A percentile compares a stretch with the other conserved stretches of the same genome.
Conservation (phyloP, 2,888 invertebrate genomes). For the Nowickia ferox region DNA sequence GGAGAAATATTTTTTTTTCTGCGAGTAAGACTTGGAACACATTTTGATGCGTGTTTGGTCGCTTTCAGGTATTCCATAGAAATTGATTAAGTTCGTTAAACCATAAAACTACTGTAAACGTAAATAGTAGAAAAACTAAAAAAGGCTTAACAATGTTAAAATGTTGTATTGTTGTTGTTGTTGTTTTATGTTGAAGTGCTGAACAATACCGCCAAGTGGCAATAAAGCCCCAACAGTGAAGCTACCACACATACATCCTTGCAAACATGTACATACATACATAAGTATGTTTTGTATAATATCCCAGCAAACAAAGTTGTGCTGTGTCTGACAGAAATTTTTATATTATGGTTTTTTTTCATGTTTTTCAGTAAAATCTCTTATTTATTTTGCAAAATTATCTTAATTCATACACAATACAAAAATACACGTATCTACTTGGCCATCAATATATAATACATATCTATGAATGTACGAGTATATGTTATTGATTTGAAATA, state of each 20-base stretch:
- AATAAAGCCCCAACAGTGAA: slow-evolving; percentile 41
- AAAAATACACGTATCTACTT: no score
- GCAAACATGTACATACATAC: not conserved
- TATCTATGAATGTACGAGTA: no score
- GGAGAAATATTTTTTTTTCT: not conserved
- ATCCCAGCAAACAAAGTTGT: not conserved
- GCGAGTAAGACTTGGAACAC: no score
- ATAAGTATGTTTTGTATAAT: not conserved
- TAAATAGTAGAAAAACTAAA: slow-evolving; percentile 34
- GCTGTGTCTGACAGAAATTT: no score
- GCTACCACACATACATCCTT: slow-evolving; percentile 4
- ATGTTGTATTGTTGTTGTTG: slow-evolving; percentile 29
- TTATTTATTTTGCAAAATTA: no score
- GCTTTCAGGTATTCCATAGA: no score
- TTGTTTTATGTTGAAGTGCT: slow-evolving; percentile 32
- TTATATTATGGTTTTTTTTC: no score
- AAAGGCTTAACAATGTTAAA: slow-evolving; percentile 51
- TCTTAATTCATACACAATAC: no score
- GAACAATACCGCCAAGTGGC: slow-evolving; percentile 56
- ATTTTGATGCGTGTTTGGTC: no score
- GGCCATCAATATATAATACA: no score
- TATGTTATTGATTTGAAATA: no score
- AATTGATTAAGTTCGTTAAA: slow-evolving; percentile 2
- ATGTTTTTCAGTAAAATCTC: no score
- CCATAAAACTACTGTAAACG: slow-evolving; percentile 20